A percentile compares a stretch with the other conserved stretches of the same genome.
Conservation (phyloP, 2,113 vertebrate species). For the Corythornis madagascariensis region DNA sequence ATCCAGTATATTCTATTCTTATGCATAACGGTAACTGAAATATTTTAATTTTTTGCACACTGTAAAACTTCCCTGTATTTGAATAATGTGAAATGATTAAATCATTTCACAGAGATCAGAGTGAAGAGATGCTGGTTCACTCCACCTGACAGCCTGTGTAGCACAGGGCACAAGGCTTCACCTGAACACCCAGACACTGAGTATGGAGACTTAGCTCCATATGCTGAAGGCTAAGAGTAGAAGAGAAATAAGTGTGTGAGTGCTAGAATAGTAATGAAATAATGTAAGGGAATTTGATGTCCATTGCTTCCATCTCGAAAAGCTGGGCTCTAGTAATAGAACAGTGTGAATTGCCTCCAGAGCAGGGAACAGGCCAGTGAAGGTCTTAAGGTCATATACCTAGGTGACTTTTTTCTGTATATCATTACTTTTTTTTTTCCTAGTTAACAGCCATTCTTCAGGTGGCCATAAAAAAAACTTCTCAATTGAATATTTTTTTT, state of each 20-base stretch:
- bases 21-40: background rate
- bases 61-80: background rate
- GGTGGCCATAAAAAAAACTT: rapidly evolving
- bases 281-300: background rate
- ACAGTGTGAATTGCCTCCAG: background rate
- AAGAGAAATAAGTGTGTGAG: background rate
- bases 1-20: background rate
- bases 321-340: background rate
- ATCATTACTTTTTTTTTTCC: background rate
- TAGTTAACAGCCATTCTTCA: background rate
- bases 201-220: background rate
- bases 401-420: background rate
- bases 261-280: background rate
- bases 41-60: background rate
- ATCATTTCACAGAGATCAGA: background rate
- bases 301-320: background rate
- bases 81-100: background rate
- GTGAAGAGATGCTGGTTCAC: background rate
- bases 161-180: background rate
- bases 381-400: background rate
- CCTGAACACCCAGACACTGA: background rate
- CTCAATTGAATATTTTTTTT: background rate
- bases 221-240: background rate
- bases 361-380: background rate
- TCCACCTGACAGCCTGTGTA: background rate